phyloP scores from a whole-genome alignment of 2,888 invertebrate genomes.

The Chymomyza amoena region DNA sequence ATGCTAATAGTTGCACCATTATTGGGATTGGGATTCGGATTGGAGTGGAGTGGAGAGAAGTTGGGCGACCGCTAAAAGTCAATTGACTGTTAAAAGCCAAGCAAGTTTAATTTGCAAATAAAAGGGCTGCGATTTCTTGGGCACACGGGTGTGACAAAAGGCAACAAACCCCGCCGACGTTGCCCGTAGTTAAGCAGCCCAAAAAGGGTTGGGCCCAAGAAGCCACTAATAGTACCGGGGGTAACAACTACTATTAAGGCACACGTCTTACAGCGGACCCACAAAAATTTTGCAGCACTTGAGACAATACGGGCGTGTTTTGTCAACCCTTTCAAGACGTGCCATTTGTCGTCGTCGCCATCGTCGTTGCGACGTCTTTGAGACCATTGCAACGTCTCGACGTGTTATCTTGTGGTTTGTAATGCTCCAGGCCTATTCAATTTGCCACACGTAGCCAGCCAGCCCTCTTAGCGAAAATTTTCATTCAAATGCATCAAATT shows the following conservation, averaged over 20 bases:
- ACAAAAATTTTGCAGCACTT: conserved; percentile 5
- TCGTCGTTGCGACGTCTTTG: neutral
- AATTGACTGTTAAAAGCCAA: conserved; percentile 70
- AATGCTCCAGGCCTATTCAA: conserved; percentile 48
- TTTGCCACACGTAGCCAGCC: conserved; percentile 47
- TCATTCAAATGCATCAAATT: neutral
- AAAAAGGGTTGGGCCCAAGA: conserved; percentile 23
- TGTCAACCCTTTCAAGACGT: conserved; percentile 39
- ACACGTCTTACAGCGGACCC: conserved; percentile 5
- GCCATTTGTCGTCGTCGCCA: neutral
- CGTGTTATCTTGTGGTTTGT: conserved; percentile 61
- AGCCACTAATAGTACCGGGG: neutral
- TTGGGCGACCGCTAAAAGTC: conserved; percentile 47
- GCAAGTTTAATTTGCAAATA: conserved; percentile 68
- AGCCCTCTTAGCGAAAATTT: neutral
- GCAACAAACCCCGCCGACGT: neutral
- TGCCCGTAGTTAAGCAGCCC: neutral
- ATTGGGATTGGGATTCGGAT: conserved; percentile 1
- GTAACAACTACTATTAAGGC: conserved; percentile 53
- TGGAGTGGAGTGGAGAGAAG: conserved; percentile 31
- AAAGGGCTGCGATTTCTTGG: conserved; percentile 42
- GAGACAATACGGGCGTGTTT: conserved; percentile 20
- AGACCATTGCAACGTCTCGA: conserved; percentile 22
- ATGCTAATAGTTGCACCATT: neutral
- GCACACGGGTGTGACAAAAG: neutral